Evolutionary conservation across 2,797 vertebrate species (phyloP).

Genomic region (Enteromius unitaeniatus): DNA sequence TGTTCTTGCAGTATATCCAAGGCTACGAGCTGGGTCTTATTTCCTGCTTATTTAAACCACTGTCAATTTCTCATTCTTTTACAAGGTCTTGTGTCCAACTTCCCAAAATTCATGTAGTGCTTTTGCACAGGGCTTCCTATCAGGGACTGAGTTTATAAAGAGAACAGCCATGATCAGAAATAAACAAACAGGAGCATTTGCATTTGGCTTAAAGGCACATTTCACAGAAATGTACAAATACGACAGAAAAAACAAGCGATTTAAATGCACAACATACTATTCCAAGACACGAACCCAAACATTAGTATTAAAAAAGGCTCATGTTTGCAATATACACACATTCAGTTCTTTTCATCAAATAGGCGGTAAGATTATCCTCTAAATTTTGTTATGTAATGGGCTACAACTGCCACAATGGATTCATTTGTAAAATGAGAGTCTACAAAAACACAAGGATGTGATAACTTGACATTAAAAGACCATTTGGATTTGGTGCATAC

Average conservation of each 20-base stretch:
- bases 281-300: background rate
- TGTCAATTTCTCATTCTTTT: conserved; percentile 34
- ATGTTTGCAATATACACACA: conserved; percentile 11
- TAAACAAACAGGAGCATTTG: conserved; percentile 12
- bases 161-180: background rate
- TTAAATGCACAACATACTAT: background rate
- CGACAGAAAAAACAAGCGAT: background rate
- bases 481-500: background rate
- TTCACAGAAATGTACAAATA: background rate
- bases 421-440: conserved; percentile 4
- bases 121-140: background rate
- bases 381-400: conserved; percentile 38
- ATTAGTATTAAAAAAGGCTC: background rate
- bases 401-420: background rate
- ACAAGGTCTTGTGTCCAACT: conserved; percentile 36
- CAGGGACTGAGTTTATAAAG: background rate
- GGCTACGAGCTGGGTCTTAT: conserved; percentile 45
- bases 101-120: background rate
- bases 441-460: background rate
- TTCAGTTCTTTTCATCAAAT: conserved; percentile 1
- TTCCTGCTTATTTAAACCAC: conserved; percentile 53
- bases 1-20: conserved; percentile 48
- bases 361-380: conserved; percentile 29
- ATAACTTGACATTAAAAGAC: conserved; percentile 7
- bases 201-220: conserved; percentile 24